Base-by-base conservation (phyloP, 2,797 vertebrate species). In the Epinephelus malabaricus region DNA sequence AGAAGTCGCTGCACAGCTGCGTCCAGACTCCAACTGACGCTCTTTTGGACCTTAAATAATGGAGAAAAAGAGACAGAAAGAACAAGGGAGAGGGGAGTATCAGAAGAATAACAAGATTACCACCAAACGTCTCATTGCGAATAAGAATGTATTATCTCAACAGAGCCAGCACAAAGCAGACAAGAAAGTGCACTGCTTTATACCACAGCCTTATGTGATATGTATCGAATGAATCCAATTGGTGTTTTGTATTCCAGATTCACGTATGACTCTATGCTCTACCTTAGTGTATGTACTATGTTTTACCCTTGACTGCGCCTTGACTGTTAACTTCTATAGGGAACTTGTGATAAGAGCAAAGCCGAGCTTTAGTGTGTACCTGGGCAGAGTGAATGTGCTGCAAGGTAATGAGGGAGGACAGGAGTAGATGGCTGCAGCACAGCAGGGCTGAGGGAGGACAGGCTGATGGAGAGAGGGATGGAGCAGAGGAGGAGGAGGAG, bases 381-480 rank as follows among this genome's bases (percentile, higher is more conserved):
- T 98, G 95, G 78, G 96, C 80, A 2, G 92, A 93, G 92, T 96
- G 95, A 85, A 89, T 47, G 65, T 89, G 93, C 90, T 98, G 98
- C 85, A 96, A 96, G 76, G 92, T 87, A 78, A 97, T 87, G 83
- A 98, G 95, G 68, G 97, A 97, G 15, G 96, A 94, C 68, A 96
- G 91, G 86, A 99, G 93, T 27, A 99, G 95, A 92, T 96, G 97
- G 67, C 95, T 95, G 68, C 96, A 97, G 88, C 95, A 96, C 51
- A 96, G 94, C 84, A 98, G 91, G 6, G 94, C 1, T 49, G 83
- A 86, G 82, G 91, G 58, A 75, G 86, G 69, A 84, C 73, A 86
- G 72, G 46, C 79, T 49, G 88, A 88, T 50, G 86, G 63, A 76
- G 82, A 64, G 40, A 54, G 40, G 68, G 87, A 84, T 63, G 79